Evolutionary conservation across 2,888 invertebrate genomes (phyloP), one percentile per base, ranked within the genome.

Genomic region (Mythimna loreyi): DNA sequence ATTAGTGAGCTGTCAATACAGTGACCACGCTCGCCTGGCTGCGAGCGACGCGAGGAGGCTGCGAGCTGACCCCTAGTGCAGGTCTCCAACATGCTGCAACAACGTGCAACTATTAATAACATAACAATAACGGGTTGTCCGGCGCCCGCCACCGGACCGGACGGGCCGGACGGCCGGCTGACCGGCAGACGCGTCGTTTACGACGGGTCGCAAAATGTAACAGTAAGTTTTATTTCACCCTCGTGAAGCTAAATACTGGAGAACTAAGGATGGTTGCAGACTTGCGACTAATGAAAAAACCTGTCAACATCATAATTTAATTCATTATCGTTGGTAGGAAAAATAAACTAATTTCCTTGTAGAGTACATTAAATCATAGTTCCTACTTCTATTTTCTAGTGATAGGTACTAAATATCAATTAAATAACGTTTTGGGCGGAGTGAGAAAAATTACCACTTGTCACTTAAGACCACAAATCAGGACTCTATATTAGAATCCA

Each of bases 181-280:
- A 28, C 28, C 40, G 53, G 30, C 50, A 28, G 33, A 25, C 28
- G 56, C 55, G 23, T 65, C 67, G 30, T 59, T 63, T 55, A 74
- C 63, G 52, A 66, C 68, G 50, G 56, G 25, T 75, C 65, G 55
- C 69, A 60, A 65, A 72, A 66, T 60, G 67, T 82, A 80, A 82
- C 83, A 55, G 68, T 82, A 65, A 69, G 33, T 63, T 75, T 69
- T 71, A 82, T 68, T 78, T 52, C 36, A 25, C 36, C 28, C 50
- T 67, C 30, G 28, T 52, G 9, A 53, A 19, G n/a, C 13, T 71
- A 36, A 55, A 56, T 33, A 67, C 59, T 62, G 43, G 6, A 53
- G 11, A 23, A 11, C 19, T 33, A 53, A 67, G 61, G 69, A 36
- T 40, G 23, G 8, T 3, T 28, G 11, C 63, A 69, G 0, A 59